Evolutionary conservation across 2,797 vertebrate species (phyloP), one percentile per base, ranked within the genome.

Genomic region (Schizopygopsis pylzovi): DNA sequence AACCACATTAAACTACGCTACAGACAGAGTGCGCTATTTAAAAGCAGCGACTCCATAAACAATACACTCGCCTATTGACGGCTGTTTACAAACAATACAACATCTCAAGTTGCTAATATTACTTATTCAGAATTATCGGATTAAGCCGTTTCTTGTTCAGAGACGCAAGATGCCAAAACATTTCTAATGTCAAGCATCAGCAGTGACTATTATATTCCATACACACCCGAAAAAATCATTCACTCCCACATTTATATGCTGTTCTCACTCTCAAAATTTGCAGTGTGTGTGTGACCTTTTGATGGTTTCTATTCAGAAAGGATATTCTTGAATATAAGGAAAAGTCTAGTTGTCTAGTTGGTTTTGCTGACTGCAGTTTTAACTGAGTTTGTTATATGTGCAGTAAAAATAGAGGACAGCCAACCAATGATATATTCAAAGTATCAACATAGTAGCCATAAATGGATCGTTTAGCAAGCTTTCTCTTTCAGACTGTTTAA

Each of bases 1-100:
- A 78, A 78, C 76, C 76, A 78, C 76, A 78, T 41, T 78, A 41
- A 78, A 78, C 12, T 54, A 33, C 25, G 6, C 47, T 6, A 37
- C 25, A 54, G 28, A 76, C 16, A 76, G n/a, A 10, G 45, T 5
- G 45, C 0, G 75, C 10, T 39, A 37, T 76, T 39, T 54, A 59
- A 59, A 43, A 9, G 37, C 54, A 59, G 20, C 22, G 2, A 15
- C 20, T 59, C 6, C 37, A 59, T 22, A 77, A 37, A 54, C 72
- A 77, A 78, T 37, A 25, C 33, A 39, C 2, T 25, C 1, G 76
- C 7, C 2, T 25, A 22, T 28, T 79, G 37, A 79, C 2, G 0
- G 4, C 10, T 37, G 22, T 59, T 43, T 79, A 41, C 76, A 41
- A 61, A 43, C 37, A 25, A 43, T 59, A 43, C 25, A 78, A 3